Evolutionary conservation across 2,113 vertebrate genomes (phyloP), one percentile per base, ranked within the genome.

Genomic region (Tiliqua scincoides): DNA sequence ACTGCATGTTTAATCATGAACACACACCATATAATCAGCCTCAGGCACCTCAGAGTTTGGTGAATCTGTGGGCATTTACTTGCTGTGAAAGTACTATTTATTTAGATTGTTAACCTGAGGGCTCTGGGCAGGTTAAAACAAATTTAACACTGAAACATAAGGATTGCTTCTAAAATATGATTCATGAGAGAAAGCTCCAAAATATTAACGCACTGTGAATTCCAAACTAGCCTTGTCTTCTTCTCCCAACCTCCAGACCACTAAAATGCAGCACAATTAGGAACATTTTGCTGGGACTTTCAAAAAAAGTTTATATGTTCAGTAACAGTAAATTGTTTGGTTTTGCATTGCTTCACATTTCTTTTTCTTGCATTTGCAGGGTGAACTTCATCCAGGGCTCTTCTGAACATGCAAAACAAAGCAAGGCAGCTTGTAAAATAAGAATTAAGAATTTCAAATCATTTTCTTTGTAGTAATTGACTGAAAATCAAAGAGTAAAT

Each of bases 81-180:
- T 52, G 21, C 32, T 68, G 48, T 48, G 43, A 54, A 84, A 65
- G 40, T 76, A 52, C 61, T 83, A n/a, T 73, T 61, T 76, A 84
- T 63, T 76, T 65, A 67, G 7, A 78, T 37, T 6, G 37, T 78
- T 67, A 78, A 57, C 77, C 40, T 21, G n/a, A 73, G 68, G 68
- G 70, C n/a, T 80, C 37, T 48, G 30, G 67, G 59, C 77, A 80
- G 77, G 57, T 80, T 73, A 12, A 80, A 73, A 80, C 59, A 62
- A 63, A 74, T 72, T 80, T 80, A 25, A 21, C 73, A 63, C 57
- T 43, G 52, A 86, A 73, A 21, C 40, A 54, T 86, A 71, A 71
- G 15, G 35, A 71, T 6, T 37, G 17, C 15, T 35, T 79, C 40
- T 63, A 62, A 86, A 86, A 61, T 86, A 80, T 80, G 25, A 21